Conservation (phyloP, 2,888 invertebrate genomes). For the Cyclophora albipunctata region DNA sequence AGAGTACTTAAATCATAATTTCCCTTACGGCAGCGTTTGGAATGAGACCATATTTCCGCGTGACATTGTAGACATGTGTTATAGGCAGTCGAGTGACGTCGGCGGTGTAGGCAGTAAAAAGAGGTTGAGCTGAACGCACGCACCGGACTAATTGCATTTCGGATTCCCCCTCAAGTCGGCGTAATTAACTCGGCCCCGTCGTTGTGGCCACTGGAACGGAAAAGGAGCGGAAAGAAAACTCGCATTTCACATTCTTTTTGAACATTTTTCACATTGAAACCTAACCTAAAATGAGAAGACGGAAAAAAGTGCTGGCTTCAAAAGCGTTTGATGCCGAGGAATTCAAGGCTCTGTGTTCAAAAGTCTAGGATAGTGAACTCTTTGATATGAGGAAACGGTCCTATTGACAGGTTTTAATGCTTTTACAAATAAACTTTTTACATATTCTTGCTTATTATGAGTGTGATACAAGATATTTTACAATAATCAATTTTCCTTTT, state of each 20-base stretch:
- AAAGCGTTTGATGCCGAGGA: conserved; percentile 15
- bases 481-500: too few species aligned
- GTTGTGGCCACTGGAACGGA: conserved; percentile 19
- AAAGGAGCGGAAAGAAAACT: conserved; percentile 18
- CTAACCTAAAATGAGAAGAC: conserved; percentile 17
- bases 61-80: too few species aligned
- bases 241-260: conserved; percentile 21
- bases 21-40: too few species aligned
- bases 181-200: conserved; percentile 48
- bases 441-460: too few species aligned
- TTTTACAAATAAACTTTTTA: too few species aligned
- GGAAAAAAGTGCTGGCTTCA: conserved; percentile 17
- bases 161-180: conserved; percentile 58
- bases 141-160: conserved; percentile 63
- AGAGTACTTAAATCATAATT: too few species aligned
- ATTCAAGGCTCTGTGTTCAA: background rate
- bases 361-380: too few species aligned
- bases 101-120: conserved; percentile 19
- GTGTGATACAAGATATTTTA: too few species aligned
- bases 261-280: conserved; percentile 19
- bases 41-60: too few species aligned
- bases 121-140: conserved; percentile 40
- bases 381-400: too few species aligned
- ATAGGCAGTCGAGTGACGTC: too few species aligned
- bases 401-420: too few species aligned